A percentile compares a stretch with the other conserved stretches of the same genome.
These are phyloP conservation scores for Bradypodion pumilum DNA, from an alignment of 2,797 vertebrate species.

Conservation along the genomic window DNA sequence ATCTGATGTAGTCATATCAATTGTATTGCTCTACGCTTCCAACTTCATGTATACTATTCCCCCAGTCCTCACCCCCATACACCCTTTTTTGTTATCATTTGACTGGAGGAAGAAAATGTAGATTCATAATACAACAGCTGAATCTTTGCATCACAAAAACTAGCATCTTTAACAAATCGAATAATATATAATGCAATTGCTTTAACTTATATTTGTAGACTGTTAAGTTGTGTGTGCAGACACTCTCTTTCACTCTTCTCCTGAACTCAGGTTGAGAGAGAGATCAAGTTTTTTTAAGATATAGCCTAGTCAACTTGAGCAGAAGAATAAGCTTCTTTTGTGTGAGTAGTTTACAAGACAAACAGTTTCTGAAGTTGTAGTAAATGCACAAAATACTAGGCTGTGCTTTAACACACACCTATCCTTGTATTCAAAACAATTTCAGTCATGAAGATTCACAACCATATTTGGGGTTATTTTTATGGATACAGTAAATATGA, in stretches of 20 bases:
- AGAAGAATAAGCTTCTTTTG: not conserved
- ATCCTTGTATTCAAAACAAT: not conserved
- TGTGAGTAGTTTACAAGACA: not conserved
- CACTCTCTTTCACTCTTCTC: too few relatives aligned
- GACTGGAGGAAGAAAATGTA: not conserved
- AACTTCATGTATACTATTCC: not conserved
- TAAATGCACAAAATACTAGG: constrained; percentile 3
- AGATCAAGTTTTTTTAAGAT: too few relatives aligned
- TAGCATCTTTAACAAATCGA: not conserved
- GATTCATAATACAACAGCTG: not conserved
- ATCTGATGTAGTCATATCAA: not conserved
- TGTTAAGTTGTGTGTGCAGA: not conserved
- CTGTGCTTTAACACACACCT: constrained; percentile 26
- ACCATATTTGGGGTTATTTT: not conserved
- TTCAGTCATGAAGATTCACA: not conserved
- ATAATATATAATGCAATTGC: not conserved
- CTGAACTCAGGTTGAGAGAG: too few relatives aligned
- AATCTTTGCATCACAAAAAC: not conserved
- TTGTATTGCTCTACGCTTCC: not conserved
- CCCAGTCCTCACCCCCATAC: too few relatives aligned
- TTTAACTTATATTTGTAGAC: not conserved
- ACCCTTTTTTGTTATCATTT: too few relatives aligned
- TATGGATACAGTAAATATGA: not conserved
- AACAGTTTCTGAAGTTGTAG: not conserved
- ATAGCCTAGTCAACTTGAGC: not conserved